Conservation (phyloP, 2,797 vertebrate species). For the Ispidina lecontei region DNA sequence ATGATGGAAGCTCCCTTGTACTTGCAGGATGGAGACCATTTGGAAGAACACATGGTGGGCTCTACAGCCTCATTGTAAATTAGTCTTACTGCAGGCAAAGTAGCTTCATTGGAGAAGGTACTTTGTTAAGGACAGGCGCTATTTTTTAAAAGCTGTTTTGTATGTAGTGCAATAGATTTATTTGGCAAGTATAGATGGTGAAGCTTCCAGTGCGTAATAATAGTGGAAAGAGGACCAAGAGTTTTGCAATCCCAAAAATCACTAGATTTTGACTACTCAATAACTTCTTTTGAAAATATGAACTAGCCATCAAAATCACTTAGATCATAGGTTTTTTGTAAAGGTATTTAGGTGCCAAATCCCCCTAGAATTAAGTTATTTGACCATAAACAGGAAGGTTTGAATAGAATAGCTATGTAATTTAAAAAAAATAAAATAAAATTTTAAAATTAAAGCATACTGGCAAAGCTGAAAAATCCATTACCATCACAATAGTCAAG, state of each 20-base stretch:
- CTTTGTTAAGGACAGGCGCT: neutral
- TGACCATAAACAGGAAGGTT: neutral
- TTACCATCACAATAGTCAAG: neutral
- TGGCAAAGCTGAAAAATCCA: neutral
- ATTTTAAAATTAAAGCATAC: neutral
- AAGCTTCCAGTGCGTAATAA: neutral
- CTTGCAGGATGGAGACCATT: neutral
- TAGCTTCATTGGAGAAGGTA: neutral
- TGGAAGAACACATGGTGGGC: neutral
- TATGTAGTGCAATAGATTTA: neutral
- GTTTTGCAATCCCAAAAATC: neutral
- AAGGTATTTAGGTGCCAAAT: neutral
- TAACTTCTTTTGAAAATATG: neutral
- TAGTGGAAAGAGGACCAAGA: neutral
- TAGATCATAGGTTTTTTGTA: neutral
- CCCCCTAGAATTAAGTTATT: neutral
- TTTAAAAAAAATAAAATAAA: neutral
- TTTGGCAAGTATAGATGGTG: neutral
- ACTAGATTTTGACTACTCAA: neutral
- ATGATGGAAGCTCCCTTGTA: neutral
- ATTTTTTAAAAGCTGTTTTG: neutral
- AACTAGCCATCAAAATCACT: neutral
- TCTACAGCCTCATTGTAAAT: neutral
- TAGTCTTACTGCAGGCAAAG: neutral
- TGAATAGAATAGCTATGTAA: neutral